These are phyloP conservation scores for Helleia helle DNA, from an alignment of 2,888 invertebrate genomes.

Conservation along the genomic window DNA sequence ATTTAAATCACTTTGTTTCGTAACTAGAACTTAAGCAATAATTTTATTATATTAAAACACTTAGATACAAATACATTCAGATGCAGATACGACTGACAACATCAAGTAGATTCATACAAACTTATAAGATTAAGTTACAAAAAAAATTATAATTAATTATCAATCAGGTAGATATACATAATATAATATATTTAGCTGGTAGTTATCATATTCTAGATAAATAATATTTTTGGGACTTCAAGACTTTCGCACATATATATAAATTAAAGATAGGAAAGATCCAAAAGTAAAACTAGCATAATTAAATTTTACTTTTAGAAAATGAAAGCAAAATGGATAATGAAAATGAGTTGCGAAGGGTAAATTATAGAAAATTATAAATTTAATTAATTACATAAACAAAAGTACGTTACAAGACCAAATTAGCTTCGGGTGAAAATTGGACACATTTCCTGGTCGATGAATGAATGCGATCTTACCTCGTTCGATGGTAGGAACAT, in stretches of 20 bases:
- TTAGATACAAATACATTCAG: neutral
- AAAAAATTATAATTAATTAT: conserved; percentile 16
- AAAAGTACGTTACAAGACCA: conserved; percentile 20
- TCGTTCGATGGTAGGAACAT: conserved; percentile 54
- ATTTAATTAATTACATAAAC: conserved; percentile 20
- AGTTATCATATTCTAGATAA: neutral
- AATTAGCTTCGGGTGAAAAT: conserved; percentile 38
- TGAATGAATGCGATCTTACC: conserved; percentile 54
- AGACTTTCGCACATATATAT: no score
- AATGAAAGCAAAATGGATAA: conserved; percentile 22
- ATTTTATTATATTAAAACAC: conserved; percentile 9
- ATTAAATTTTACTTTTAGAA: neutral
- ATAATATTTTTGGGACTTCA: neutral
- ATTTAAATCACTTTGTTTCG: no score
- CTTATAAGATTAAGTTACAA: conserved; percentile 8
- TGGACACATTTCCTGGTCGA: conserved; percentile 57
- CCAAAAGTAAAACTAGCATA: conserved; percentile 12
- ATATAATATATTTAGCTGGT: neutral
- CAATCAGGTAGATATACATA: neutral
- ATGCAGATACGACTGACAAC: conserved; percentile 6
- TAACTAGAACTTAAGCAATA: no score
- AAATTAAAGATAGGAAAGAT: neutral
- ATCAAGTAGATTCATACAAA: conserved; percentile 3
- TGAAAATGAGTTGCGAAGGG: conserved; percentile 23
- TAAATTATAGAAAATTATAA: conserved; percentile 16